Base-by-base conservation (phyloP, 2,113 vertebrate species). In the Neotragus pygmaeus region DNA sequence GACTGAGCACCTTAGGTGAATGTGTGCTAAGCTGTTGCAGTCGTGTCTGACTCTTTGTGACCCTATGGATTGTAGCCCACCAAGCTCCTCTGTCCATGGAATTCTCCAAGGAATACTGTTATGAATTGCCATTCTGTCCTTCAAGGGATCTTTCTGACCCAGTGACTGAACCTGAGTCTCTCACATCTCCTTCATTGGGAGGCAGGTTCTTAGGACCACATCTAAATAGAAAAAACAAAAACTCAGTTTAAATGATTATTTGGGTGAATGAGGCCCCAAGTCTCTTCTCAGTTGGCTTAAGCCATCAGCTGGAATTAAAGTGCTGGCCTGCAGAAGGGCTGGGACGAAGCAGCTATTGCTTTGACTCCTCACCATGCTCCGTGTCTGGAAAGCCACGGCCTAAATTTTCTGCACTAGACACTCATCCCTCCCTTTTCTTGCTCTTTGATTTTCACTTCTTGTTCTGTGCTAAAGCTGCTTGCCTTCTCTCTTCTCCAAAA, bases 381-480 rank as follows among this genome's bases (percentile, higher is more conserved):
- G 0, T 10, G 28, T 88, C 87, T 75, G 66, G 43, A 86, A 95
- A 88, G 90, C 87, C 27, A 33, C 8, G 8, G 45, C 25, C 66
- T 90, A 55, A 60, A 33, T 91, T 93, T 92, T 88, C 93, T 90
- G 17, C 10, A 36, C 33, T 12, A 58, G 89, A 95, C 45, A 1
- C 88, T 43, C 49, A 73, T 91, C 91, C 94, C 88, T 95, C 62
- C 94, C 83, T 96, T 78, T 93, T 86, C 64, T 93, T 86, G 64
- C 89, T 96, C 83, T 90, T 94, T 87, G 78, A 93, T 58, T 97
- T 95, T 89, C 75, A 78, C 91, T 93, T 94, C 93, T 96, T 90
- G 90, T 91, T 86, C 87, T 95, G 57, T 85, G 89, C 77, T 97
- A n/a, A 93, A 94, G 89, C 96, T 91, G 86, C 91, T 90, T 97